phyloP scores from a whole-genome alignment of 2,113 vertebrate genomes.

The Lycaon pictus region DNA sequence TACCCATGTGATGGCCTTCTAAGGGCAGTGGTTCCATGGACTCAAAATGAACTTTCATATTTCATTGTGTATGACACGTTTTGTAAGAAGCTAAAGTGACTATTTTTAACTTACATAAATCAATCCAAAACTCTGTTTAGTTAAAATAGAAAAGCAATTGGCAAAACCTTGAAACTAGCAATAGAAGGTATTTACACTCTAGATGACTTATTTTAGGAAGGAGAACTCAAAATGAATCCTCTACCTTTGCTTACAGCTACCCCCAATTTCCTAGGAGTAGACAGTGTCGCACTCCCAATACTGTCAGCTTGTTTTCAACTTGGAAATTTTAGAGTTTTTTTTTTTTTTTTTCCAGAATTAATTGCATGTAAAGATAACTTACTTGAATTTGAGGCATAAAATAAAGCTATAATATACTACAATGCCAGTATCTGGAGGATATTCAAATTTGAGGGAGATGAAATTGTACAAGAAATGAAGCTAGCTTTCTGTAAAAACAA shows the following conservation, averaged over 20 bases:
- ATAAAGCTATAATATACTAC: neutral
- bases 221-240: conserved; percentile 3
- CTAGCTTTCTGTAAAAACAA: neutral
- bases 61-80: neutral
- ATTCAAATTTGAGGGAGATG: neutral
- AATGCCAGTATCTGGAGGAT: neutral
- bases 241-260: neutral
- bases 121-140: neutral
- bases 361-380: conserved; percentile 1
- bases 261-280: neutral
- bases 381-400: neutral
- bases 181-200: neutral
- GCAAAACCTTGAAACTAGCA: neutral
- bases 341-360: neutral
- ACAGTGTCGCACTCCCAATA: neutral
- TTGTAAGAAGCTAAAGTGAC: neutral
- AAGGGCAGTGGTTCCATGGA: neutral
- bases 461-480: neutral
- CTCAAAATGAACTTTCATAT: neutral
- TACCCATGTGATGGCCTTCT: neutral
- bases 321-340: neutral
- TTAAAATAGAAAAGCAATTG: neutral
- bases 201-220: conserved; percentile 7
- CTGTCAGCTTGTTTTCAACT: neutral
- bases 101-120: conserved; percentile 39